These are phyloP conservation scores for Lithosia quadra DNA, from an alignment of 2,888 invertebrate species.

Conservation along the genomic window DNA sequence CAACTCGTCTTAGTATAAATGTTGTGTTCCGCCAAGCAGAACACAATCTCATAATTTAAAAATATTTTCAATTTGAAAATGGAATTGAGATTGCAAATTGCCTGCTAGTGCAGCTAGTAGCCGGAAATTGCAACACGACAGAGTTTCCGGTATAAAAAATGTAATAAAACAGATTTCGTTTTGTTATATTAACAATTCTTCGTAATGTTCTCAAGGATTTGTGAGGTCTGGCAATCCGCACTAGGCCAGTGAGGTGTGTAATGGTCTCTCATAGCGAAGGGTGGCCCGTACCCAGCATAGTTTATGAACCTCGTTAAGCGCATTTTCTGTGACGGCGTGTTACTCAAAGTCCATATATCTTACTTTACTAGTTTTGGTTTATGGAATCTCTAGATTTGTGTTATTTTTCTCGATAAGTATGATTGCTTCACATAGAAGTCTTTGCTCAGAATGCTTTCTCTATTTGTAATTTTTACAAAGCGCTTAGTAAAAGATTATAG, in stretches of 20 bases:
- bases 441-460: background rate
- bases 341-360: background rate
- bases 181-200: background rate
- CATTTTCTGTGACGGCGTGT: background rate
- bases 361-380: slow-evolving; percentile 4
- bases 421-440: background rate
- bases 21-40: background rate
- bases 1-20: too few relatives aligned
- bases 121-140: background rate
- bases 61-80: slow-evolving; percentile 1
- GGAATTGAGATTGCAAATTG: background rate
- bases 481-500: background rate
- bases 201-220: slow-evolving; percentile 1
- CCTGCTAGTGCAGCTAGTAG: background rate
- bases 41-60: background rate
- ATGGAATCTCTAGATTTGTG: slow-evolving; percentile 1
- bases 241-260: slow-evolving; percentile 2
- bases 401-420: background rate
- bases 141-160: background rate
- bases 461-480: background rate
- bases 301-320: slow-evolving; percentile 4
- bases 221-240: background rate
- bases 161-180: background rate
- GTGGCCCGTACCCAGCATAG: slow-evolving; percentile 4
- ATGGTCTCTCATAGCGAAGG: slow-evolving; percentile 3